Base-by-base conservation (phyloP, 1,140 invertebrate species). In the Parapsyche elsis region DNA sequence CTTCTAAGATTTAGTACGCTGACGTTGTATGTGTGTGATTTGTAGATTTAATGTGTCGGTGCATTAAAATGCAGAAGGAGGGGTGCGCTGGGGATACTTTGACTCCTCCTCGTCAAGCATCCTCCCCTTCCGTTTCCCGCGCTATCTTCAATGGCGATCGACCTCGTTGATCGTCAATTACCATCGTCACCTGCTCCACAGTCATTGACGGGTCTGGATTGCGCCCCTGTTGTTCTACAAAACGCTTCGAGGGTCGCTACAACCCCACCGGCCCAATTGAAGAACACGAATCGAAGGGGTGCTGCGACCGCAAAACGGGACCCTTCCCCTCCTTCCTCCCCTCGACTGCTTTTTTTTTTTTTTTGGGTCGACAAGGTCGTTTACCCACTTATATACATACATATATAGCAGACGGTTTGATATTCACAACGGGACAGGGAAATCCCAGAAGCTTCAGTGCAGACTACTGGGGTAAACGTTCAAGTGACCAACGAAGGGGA, bases 271-370 rank as follows among this genome's bases (percentile, higher is more conserved):
- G 49, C 49, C 12, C 16, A 61, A n/a, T n/a, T 61, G 57, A 61
- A 21, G 57, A 61, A 61, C 57, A 21, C 57, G 16, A 61, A 61
- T 61, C 30, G 30, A 38, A 38, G 57, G 57, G 57, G 30, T 38
- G 30, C 30, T 38, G 57, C 19, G 14, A 61, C 49, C 16, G 9
- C 57, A 0, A n/a, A 61, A 19, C 1, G 16, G 16, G 30, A 38
- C 16, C 7, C 16, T 19, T 21, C 1, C 16, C 19, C 1, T 19
- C n/a, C 5, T 9, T 19, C 7, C 14, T 61, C 57, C 57, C 57
- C 57, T 21, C 16, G 57, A 61, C 1, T 16, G 9, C 21, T 61
- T 61, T 61, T 9, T 61, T 19, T 61, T 61, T 61, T 9, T 61
- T 38, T 38, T 38, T 38, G 7, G 30, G 9, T 61, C n/a, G 16